Conservation (phyloP, 2,888 invertebrate species). For the Ferdinandea cuprea region DNA sequence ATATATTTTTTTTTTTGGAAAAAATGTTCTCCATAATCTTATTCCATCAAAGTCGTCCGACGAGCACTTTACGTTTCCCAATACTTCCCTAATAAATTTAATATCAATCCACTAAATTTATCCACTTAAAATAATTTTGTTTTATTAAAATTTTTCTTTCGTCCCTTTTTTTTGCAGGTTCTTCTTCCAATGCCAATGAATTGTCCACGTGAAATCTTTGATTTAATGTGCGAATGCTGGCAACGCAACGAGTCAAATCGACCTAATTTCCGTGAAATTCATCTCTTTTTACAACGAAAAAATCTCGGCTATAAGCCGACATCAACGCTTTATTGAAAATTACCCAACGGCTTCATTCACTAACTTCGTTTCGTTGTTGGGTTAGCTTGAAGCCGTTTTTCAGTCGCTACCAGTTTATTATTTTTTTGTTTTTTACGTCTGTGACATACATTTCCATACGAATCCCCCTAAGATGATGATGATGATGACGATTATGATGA, state of each 20-base stretch:
- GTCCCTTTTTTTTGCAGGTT: slow-evolving; percentile 81
- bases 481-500: slow-evolving; percentile 1
- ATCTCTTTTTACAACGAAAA: slow-evolving; percentile 91
- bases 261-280: slow-evolving; percentile 92
- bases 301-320: slow-evolving; percentile 85
- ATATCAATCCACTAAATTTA: no score
- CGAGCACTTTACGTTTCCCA: no score
- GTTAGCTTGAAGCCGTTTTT: slow-evolving; percentile 60
- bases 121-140: no score
- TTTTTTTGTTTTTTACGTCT: slow-evolving; percentile 53
- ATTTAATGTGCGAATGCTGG: slow-evolving; percentile 94
- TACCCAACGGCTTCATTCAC: slow-evolving; percentile 72
- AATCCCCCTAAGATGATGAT: slow-evolving; percentile 35
- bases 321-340: slow-evolving; percentile 77
- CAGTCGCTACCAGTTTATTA: no score
- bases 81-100: no score
- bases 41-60: no score
- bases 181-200: slow-evolving; percentile 88
- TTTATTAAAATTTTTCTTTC: background rate
- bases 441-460: slow-evolving; percentile 55
- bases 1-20: no score
- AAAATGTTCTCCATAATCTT: no score
- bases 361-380: slow-evolving; percentile 42
- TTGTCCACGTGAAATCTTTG: slow-evolving; percentile 93
- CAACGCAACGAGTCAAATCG: slow-evolving; percentile 90